Evolutionary conservation across 2,113 vertebrate species (phyloP).

Genomic region (Leucopternis melanops): DNA sequence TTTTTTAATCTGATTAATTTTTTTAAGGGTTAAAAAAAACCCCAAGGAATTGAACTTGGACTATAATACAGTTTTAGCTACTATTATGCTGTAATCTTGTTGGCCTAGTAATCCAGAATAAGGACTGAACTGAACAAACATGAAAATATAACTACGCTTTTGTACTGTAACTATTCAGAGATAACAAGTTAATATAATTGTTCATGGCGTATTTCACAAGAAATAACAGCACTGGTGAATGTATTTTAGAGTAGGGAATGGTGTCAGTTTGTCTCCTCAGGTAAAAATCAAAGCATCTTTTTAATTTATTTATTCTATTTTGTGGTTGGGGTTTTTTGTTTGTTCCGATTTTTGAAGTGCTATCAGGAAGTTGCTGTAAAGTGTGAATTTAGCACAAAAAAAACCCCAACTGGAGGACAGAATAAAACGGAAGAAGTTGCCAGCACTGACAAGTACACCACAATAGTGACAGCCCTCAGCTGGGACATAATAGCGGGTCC

Average conservation of each 20-base stretch:
- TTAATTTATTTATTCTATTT: not conserved
- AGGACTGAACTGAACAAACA: not conserved
- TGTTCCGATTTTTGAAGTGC: not conserved
- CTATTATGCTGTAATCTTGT: not conserved
- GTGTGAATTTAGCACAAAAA: not conserved
- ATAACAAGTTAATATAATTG: constrained; percentile 1
- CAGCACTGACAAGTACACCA: not conserved
- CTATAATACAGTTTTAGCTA: not conserved
- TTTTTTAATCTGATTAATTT: not conserved
- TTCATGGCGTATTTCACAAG: not conserved
- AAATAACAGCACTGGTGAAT: not conserved
- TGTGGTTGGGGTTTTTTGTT: not conserved
- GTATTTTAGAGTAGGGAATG: not conserved
- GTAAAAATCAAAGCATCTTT: not conserved
- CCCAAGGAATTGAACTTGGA: not conserved
- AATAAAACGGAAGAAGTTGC: not conserved
- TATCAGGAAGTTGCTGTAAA: not conserved
- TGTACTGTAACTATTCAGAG: not conserved
- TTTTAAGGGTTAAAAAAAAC: not conserved
- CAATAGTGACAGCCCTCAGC: not conserved
- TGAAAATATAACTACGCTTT: not conserved
- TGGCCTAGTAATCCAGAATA: not conserved
- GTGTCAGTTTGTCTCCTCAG: not conserved
- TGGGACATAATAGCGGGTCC: not conserved
- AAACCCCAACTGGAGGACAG: not conserved